phyloP scores from a whole-genome alignment of 2,113 vertebrate species.

The Rousettus leschenaultii region DNA sequence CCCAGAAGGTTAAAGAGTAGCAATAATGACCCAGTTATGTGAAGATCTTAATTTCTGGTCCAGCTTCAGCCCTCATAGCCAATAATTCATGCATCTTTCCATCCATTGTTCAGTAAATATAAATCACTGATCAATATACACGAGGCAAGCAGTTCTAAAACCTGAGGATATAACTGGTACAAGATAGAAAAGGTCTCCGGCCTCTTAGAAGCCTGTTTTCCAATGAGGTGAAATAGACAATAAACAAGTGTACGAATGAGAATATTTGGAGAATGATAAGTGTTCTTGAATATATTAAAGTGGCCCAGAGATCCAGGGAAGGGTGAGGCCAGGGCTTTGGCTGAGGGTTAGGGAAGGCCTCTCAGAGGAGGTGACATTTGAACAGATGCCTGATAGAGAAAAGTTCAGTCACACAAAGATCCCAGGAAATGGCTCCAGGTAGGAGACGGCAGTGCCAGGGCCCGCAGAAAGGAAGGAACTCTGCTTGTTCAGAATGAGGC shows the following conservation, averaged over 20 bases:
- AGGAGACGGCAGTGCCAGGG: background rate
- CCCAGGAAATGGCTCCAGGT: background rate
- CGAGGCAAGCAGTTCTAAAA: background rate
- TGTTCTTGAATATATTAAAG: background rate
- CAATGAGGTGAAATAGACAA: background rate
- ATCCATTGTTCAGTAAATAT: background rate
- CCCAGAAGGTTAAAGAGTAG: background rate
- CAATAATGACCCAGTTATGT: background rate
- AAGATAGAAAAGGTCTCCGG: background rate
- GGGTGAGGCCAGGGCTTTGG: background rate
- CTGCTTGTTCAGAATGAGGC: background rate
- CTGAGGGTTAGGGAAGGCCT: background rate
- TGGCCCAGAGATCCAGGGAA: background rate
- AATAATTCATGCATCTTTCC: background rate
- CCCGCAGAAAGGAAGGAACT: background rate
- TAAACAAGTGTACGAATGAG: background rate
- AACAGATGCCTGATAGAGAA: background rate
- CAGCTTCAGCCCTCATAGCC: background rate
- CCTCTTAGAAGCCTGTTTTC: background rate
- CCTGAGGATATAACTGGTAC: background rate
- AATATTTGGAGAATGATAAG: background rate
- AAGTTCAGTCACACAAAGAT: background rate
- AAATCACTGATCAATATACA: background rate
- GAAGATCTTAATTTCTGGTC: background rate
- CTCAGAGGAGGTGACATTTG: background rate